Evolutionary conservation across 2,888 invertebrate genomes (phyloP).

Genomic region (Acanthopleura granulata): DNA sequence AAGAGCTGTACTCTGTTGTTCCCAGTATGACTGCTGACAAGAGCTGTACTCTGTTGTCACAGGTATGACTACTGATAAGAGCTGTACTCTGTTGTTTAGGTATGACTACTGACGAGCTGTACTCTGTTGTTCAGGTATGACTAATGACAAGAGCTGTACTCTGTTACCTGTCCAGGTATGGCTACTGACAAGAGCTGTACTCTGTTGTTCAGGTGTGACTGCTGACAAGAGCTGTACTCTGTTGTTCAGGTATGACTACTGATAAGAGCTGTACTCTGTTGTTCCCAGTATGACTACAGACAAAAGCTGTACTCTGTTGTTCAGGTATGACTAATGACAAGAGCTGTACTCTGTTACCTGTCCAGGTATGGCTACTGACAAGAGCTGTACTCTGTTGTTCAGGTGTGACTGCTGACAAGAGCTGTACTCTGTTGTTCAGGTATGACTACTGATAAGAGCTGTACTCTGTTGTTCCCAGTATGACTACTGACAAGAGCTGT

Average conservation of each 20-base stretch:
- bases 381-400: conserved; percentile 21
- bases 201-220: too few relatives aligned
- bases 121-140: too few relatives aligned
- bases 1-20: too few relatives aligned
- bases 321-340: too few relatives aligned
- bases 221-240: background rate
- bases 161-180: too few relatives aligned
- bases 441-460: too few relatives aligned
- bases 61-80: conserved; percentile 52
- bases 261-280: background rate
- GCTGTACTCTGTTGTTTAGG: too few relatives aligned
- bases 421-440: conserved; percentile 58
- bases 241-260: background rate
- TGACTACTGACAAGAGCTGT: too few relatives aligned
- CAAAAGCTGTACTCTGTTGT: too few relatives aligned
- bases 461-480: too few relatives aligned
- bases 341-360: background rate
- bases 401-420: conserved; percentile 51
- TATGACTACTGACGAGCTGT: too few relatives aligned
- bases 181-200: background rate
- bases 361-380: conserved; percentile 37
- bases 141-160: too few relatives aligned
- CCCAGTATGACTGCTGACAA: background rate
- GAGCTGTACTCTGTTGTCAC: conserved; percentile 21
- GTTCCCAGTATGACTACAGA: background rate